phyloP scores from a whole-genome alignment of 2,113 vertebrate genomes.

The Serilophus lunatus region DNA sequence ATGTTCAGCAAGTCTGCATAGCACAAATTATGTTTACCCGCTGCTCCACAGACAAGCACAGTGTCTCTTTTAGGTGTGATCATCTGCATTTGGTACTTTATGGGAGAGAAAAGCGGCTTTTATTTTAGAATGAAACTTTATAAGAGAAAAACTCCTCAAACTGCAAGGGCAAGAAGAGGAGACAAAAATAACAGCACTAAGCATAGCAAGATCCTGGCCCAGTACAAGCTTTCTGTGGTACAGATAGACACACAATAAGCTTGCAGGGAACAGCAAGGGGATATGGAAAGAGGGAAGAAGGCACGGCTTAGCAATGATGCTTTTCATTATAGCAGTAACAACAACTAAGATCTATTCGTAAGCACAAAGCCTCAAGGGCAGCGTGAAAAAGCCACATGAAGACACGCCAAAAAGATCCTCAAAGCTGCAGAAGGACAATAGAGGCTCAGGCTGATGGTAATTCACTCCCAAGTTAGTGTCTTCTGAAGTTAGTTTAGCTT shows the following conservation, averaged over 20 bases:
- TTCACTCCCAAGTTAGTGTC: not conserved
- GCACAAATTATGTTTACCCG: not conserved
- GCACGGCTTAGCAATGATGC: not conserved
- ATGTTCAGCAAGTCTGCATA: not conserved
- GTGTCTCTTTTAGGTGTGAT: not conserved
- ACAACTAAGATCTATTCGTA: not conserved
- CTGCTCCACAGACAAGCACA: not conserved
- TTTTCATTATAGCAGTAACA: conserved; percentile 41
- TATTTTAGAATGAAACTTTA: not conserved
- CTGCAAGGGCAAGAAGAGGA: not conserved
- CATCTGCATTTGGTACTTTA: not conserved
- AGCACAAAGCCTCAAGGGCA: not conserved
- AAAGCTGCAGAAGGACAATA: conserved; percentile 20
- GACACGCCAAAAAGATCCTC: not conserved
- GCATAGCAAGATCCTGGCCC: not conserved
- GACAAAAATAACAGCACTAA: not conserved
- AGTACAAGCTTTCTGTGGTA: not conserved
- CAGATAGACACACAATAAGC: not conserved
- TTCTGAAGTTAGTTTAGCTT: conserved; percentile 20
- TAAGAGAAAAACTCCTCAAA: not conserved
- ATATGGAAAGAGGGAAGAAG: not conserved
- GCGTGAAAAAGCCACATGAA: conserved; percentile 21
- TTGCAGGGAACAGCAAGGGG: not conserved
- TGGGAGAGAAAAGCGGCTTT: not conserved
- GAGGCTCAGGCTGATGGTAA: not conserved